A percentile compares a stretch with the other conserved stretches of the same genome.
Conservation (phyloP, 2,797 vertebrate genomes). For the Anisognathus igniventris region DNA sequence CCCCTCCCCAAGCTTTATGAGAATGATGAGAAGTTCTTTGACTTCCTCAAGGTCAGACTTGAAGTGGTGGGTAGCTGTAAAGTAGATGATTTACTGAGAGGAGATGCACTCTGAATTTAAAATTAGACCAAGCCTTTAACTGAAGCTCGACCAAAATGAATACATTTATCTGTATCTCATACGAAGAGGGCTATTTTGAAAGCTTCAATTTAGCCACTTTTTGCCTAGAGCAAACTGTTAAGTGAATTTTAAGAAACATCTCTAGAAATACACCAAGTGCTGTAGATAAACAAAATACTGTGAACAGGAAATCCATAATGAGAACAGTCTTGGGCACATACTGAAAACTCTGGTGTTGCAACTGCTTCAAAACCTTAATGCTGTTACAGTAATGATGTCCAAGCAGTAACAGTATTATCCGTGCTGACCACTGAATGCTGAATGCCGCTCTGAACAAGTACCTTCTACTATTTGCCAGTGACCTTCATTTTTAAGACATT, state of each 20-base stretch:
- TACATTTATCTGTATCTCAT: not conserved
- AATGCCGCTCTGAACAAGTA: not conserved
- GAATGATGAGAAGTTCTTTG: not conserved
- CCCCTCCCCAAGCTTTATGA: not conserved
- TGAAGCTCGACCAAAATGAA: not conserved
- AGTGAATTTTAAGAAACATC: slow-evolving; percentile 3
- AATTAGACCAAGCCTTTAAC: not conserved
- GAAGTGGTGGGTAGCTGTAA: not conserved
- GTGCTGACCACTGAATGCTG: not conserved
- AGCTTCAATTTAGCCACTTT: not conserved
- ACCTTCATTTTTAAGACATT: not conserved
- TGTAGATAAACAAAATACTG: not conserved
- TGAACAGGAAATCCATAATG: not conserved
- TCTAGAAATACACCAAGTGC: not conserved
- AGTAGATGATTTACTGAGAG: not conserved
- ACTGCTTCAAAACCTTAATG: not conserved
- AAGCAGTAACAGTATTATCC: not conserved
- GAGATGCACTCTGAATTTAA: not conserved
- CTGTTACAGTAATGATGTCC: not conserved
- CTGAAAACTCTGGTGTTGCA: not conserved
- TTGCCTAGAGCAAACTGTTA: not conserved
- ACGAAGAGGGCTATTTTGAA: not conserved
- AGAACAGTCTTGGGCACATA: not conserved
- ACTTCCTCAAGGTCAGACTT: slow-evolving; percentile 30
- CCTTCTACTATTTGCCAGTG: not conserved